Conservation (phyloP, 2,113 vertebrate species). For the Delphinapterus leucas region DNA sequence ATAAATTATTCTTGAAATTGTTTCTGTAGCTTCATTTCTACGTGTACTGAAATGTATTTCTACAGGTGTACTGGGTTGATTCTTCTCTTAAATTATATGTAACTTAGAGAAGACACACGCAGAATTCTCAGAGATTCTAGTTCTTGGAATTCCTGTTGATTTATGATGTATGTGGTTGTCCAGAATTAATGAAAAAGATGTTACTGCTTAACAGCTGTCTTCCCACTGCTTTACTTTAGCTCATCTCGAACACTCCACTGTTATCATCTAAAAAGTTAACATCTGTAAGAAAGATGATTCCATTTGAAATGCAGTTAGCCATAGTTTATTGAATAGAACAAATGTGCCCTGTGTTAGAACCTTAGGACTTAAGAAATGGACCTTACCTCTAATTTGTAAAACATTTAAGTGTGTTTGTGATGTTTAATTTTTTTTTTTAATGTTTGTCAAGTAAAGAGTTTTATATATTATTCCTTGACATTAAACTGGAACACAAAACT, state of each 20-base stretch:
- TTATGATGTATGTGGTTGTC: not conserved
- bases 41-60: not conserved
- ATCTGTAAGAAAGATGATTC: not conserved
- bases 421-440: not conserved
- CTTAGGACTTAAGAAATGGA: not conserved
- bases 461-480: not conserved
- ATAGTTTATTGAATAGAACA: not conserved
- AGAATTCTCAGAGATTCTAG: constrained; percentile 21
- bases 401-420: not conserved
- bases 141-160: constrained; percentile 45
- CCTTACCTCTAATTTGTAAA: not conserved
- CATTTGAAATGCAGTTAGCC: not conserved
- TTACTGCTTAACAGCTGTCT: constrained; percentile 42
- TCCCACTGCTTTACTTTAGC: constrained; percentile 14
- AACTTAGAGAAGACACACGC: constrained; percentile 45
- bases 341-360: not conserved
- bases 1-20: constrained; percentile 41
- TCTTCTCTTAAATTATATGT: constrained; percentile 75
- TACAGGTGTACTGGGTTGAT: constrained; percentile 45
- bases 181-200: constrained; percentile 27
- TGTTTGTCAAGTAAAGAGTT: constrained; percentile 23
- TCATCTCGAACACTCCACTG: not conserved
- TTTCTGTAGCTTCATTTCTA: constrained; percentile 31
- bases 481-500: constrained; percentile 40
- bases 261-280: not conserved